Percentiles rank a stretch among this genome's conserved stretches.
phyloP scores from a whole-genome alignment of 2,888 invertebrate species.

The Rhagonycha lutea region DNA sequence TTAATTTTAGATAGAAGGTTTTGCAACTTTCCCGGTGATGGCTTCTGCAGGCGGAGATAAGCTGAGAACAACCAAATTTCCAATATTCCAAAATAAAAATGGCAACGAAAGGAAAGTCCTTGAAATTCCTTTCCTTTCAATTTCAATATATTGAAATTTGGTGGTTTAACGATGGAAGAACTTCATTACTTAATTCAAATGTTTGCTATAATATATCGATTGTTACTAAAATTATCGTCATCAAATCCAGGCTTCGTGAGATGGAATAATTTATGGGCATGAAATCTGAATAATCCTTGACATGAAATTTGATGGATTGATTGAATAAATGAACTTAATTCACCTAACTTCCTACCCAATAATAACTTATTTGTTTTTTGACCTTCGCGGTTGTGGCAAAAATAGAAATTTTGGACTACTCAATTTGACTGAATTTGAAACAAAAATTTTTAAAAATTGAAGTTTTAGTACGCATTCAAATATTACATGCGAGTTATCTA shows the following conservation, averaged over 20 bases:
- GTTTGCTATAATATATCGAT: background rate
- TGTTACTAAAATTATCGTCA: background rate
- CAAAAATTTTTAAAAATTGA: conserved; percentile 3
- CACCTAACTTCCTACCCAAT: background rate
- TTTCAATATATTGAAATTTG: background rate
- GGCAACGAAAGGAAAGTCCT: background rate
- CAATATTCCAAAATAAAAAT: no score
- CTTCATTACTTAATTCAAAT: background rate
- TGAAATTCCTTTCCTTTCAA: background rate
- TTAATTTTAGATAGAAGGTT: background rate
- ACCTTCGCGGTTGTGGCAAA: background rate
- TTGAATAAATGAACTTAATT: background rate
- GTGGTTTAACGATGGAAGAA: no score
- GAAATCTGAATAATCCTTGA: background rate
- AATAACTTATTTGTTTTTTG: background rate
- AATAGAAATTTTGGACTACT: background rate
- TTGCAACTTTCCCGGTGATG: background rate
- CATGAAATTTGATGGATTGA: background rate
- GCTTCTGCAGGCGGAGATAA: background rate
- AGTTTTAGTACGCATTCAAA: background rate
- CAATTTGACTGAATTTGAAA: background rate
- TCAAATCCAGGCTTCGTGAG: background rate
- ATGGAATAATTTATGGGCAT: background rate
- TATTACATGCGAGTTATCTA: conserved; percentile 1
- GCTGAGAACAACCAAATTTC: no score